Evolutionary conservation across 2,888 invertebrate genomes (phyloP).

Genomic region (Trichopria drosophilae): DNA sequence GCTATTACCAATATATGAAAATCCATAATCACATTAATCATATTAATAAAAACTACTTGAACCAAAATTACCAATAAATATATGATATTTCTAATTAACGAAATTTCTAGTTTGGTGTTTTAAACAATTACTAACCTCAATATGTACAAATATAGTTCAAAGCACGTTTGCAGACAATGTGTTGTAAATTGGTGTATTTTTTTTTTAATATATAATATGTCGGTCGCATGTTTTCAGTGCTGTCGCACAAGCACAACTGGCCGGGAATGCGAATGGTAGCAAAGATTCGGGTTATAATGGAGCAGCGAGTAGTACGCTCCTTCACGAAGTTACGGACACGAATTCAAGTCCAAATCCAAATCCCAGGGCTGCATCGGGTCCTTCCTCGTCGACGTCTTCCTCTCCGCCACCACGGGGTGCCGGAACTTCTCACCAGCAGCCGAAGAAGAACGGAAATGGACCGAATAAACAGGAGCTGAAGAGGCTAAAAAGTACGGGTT

Average conservation of each 20-base stretch:
- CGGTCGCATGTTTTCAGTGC: too few relatives aligned
- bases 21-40: neutral
- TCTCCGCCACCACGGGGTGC: constrained; percentile 46
- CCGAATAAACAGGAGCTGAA: constrained; percentile 51
- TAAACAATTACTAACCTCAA: too few relatives aligned
- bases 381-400: constrained; percentile 53
- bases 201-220: too few relatives aligned
- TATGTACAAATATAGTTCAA: neutral
- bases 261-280: constrained; percentile 39
- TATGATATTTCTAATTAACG: neutral
- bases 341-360: constrained; percentile 54
- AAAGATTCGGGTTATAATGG: constrained; percentile 53
- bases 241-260: constrained; percentile 52
- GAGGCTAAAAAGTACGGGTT: constrained; percentile 48
- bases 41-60: neutral
- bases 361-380: constrained; percentile 50
- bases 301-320: constrained; percentile 46
- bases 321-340: constrained; percentile 49
- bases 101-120: neutral
- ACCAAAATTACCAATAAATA: neutral
- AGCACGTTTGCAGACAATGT: too few relatives aligned
- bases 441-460: constrained; percentile 50
- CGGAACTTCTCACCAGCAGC: constrained; percentile 35
- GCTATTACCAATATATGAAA: neutral
- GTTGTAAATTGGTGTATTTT: too few relatives aligned